Conservation (phyloP, 2,888 invertebrate species). For the Apodemia mormo region DNA sequence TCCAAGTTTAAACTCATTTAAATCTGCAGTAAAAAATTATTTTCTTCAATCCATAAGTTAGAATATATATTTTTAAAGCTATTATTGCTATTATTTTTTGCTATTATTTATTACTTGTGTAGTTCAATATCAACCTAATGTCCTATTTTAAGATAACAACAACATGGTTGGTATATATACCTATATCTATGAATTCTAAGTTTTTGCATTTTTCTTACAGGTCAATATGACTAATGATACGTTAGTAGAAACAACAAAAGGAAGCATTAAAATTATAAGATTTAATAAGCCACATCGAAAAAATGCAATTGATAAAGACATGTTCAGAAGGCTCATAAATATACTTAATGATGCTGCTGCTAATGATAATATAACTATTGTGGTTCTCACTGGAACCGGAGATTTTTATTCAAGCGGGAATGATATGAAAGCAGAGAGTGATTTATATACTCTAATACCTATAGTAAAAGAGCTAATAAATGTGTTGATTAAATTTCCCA, state of each 20-base stretch:
- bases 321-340: conserved; percentile 84
- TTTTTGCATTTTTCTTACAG: conserved; percentile 17
- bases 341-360: conserved; percentile 86
- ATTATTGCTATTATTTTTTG: too few species aligned
- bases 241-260: conserved; percentile 52
- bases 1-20: too few species aligned
- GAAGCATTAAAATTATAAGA: conserved; percentile 75
- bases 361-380: conserved; percentile 84
- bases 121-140: too few species aligned
- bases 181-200: too few species aligned
- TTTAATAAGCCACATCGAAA: conserved; percentile 90
- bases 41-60: too few species aligned
- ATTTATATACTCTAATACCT: conserved; percentile 43
- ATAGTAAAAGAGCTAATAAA: conserved; percentile 84
- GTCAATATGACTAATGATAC: conserved; percentile 45
- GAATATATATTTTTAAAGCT: too few species aligned
- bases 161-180: too few species aligned
- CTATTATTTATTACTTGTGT: too few species aligned
- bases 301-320: conserved; percentile 87
- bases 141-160: too few species aligned
- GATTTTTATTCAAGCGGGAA: conserved; percentile 93
- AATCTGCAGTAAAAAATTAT: too few species aligned
- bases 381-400: conserved; percentile 90
- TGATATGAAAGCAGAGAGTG: conserved; percentile 75
- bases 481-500: conserved; percentile 92